Percentiles rank a stretch among this genome's conserved stretches.
These are phyloP conservation scores for Drosophila jambulina DNA, from an alignment of 1,140 invertebrate species.

Conservation along the genomic window DNA sequence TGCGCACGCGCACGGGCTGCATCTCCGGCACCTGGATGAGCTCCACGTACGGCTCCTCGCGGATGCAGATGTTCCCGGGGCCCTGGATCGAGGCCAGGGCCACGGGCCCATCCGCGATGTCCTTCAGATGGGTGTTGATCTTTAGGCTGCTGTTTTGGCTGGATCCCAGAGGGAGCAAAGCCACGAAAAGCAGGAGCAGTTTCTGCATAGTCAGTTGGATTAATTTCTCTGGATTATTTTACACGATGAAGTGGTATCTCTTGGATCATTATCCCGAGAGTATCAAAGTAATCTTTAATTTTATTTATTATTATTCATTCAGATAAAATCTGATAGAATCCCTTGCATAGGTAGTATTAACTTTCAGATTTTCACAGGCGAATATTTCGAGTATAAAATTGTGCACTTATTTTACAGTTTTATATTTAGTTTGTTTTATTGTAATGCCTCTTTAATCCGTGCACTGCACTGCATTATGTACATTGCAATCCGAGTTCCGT, in stretches of 20 bases:
- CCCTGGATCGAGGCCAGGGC: constrained; percentile 58
- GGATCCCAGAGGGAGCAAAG: constrained; percentile 19
- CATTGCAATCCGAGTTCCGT: constrained; percentile 10
- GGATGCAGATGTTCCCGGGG: constrained; percentile 70
- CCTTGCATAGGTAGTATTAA: background rate
- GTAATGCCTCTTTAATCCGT: background rate
- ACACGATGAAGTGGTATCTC: background rate
- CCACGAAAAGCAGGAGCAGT: constrained; percentile 17
- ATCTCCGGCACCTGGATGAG: constrained; percentile 86
- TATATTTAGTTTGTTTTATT: background rate
- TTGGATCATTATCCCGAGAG: background rate
- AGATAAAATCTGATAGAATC: background rate
- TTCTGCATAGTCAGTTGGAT: background rate
- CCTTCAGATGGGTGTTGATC: constrained; percentile 67
- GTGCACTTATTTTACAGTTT: too few species aligned
- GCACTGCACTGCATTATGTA: background rate
- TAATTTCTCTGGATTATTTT: too few species aligned
- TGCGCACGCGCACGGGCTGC: constrained; percentile 88
- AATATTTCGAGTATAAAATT: background rate
- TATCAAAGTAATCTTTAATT: background rate
- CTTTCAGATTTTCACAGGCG: background rate
- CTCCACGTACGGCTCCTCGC: constrained; percentile 86
- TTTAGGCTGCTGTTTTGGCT: constrained; percentile 60
- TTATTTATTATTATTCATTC: background rate
- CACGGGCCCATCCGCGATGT: constrained; percentile 44